Conservation (phyloP, 2,797 vertebrate genomes). For the Hyperoplus lanceolatus region DNA sequence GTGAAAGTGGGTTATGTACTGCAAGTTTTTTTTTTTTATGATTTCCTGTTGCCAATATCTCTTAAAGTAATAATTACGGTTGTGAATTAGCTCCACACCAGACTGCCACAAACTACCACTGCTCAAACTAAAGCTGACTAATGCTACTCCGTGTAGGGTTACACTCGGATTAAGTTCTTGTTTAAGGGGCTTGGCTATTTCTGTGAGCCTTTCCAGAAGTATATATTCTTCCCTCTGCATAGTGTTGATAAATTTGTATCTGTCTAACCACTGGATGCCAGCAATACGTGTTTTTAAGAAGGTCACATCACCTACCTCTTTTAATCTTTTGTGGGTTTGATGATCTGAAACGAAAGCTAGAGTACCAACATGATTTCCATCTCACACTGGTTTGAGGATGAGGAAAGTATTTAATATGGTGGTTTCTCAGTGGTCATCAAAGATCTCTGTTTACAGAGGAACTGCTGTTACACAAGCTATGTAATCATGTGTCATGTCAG, state of each 20-base stretch:
- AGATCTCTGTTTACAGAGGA: slow-evolving; percentile 13
- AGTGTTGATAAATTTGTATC: slow-evolving; percentile 47
- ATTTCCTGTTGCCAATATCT: slow-evolving; percentile 57
- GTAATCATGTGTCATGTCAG: slow-evolving; percentile 20
- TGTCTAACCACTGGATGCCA: slow-evolving; percentile 71
- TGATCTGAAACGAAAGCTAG: slow-evolving; percentile 48
- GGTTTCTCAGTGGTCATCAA: slow-evolving; percentile 7
- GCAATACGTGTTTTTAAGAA: slow-evolving; percentile 65
- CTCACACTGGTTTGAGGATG: slow-evolving; percentile 5
- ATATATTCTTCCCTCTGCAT: slow-evolving; percentile 38
- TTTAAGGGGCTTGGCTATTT: background rate
- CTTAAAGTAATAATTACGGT: slow-evolving; percentile 4
- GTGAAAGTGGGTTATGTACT: background rate
- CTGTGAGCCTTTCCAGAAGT: background rate
- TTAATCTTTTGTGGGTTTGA: slow-evolving; percentile 54
- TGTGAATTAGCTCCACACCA: slow-evolving; percentile 28
- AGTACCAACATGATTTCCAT: slow-evolving; percentile 35
- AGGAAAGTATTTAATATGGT: slow-evolving; percentile 19
- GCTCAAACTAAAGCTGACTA: slow-evolving; percentile 43
- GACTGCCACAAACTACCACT: slow-evolving; percentile 61
- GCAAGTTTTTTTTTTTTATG: slow-evolving; percentile 8
- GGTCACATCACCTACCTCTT: slow-evolving; percentile 81
- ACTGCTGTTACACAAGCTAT: slow-evolving; percentile 4
- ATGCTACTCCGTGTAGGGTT: slow-evolving; percentile 3
- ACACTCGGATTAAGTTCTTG: background rate